These are phyloP conservation scores for Andrena chrysosceles DNA, from an alignment of 2,888 invertebrate genomes.

Conservation along the genomic window DNA sequence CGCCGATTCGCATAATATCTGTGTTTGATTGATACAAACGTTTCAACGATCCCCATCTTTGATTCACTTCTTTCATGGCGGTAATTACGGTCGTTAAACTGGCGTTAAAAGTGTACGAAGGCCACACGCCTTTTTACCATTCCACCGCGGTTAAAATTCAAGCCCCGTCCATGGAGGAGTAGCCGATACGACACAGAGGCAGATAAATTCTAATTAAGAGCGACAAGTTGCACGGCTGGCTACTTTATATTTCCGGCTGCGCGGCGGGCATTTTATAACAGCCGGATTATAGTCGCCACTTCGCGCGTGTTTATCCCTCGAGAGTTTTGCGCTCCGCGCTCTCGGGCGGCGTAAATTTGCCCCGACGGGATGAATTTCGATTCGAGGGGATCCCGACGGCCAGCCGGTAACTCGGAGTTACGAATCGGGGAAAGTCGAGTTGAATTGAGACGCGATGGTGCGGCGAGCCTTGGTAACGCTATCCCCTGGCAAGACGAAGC, in stretches of 20 bases:
- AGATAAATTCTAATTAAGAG: constrained; percentile 73
- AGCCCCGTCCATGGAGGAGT: constrained; percentile 33
- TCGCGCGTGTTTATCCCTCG: constrained; percentile 27
- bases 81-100: constrained; percentile 19
- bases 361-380: constrained; percentile 43
- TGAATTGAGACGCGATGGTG: constrained; percentile 19
- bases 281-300: constrained; percentile 49
- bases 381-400: constrained; percentile 16
- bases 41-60: not conserved
- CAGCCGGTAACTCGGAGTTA: not conserved
- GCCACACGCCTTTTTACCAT: constrained; percentile 42
- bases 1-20: too few relatives aligned
- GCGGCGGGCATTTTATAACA: constrained; percentile 43
- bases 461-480: not conserved
- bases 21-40: not conserved
- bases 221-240: constrained; percentile 58
- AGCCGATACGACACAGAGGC: constrained; percentile 45
- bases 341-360: constrained; percentile 40
- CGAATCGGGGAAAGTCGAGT: constrained; percentile 1
- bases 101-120: constrained; percentile 35
- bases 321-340: not conserved
- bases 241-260: constrained; percentile 71
- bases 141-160: constrained; percentile 48
- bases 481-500: not conserved
- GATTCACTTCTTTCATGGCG: constrained; percentile 7